Base-by-base conservation (phyloP, 2,888 invertebrate genomes). In the Callinectes sapidus region DNA sequence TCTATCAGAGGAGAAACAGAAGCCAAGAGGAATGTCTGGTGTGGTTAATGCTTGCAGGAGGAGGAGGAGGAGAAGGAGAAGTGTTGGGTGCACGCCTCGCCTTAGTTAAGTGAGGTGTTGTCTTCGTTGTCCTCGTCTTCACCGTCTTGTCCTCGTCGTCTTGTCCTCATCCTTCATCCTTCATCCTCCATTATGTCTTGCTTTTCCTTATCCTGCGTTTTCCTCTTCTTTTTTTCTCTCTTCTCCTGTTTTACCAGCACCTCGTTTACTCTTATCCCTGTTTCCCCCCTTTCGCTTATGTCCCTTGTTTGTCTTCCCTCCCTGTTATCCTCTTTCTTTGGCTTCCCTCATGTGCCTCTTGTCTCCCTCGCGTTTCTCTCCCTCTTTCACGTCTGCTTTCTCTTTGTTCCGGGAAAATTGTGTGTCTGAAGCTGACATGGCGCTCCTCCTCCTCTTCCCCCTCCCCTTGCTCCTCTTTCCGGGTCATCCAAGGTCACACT, bases 401-500 rank as follows among this genome's bases (percentile, higher is more conserved):
- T 81, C 81, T 81, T 81, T 81, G 81, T 81, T 35, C 35, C 81
- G 35, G 81, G 81, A 81, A 81, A 81, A 81, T 81, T 81, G 81
- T 81, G 81, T 81, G 81, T 35, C 81, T 81, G 81, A 81, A 35
- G n/a, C 81, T 81, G 81, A 81, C 81, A 18, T 81, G 35, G 16
- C 81, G 13, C 81, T 32, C 10, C 81, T 71, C 81, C 81, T 35
- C 81, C 35, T 81, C 81, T 28, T 81, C 81, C 81, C 35, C 81
- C 81, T 32, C 81, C 81, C 35, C 28, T 28, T 71, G 23, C 71
- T 71, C 71, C 71, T 77, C 71, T 35, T 32, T 81, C 35, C 13
- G 35, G 81, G 81, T 81, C 81, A 81, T 13, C 3, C 81, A 81
- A 81, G 81, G 81, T 81, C 81, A 35, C 81, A 3, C 81, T 35